Conservation (phyloP, 2,888 invertebrate genomes). For the Dorcus parallelipipedus region DNA sequence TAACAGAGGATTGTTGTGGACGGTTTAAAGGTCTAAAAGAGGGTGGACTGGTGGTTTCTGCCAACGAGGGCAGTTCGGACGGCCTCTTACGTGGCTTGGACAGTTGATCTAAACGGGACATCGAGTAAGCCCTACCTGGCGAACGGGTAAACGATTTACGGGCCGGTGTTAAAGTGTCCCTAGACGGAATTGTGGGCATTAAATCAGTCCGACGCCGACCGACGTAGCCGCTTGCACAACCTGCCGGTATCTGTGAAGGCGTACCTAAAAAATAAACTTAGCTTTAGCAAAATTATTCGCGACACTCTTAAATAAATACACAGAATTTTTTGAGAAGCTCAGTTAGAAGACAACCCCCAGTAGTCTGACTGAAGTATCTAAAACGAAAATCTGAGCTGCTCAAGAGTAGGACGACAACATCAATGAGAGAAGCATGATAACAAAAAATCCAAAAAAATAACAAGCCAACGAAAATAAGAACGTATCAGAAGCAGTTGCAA, state of each 20-base stretch:
- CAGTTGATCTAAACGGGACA: constrained; percentile 88
- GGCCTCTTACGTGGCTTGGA: constrained; percentile 66
- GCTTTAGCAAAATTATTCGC: background rate
- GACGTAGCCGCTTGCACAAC: constrained; percentile 68
- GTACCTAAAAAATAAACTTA: constrained; percentile 29
- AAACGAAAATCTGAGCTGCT: too few species aligned
- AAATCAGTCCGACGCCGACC: constrained; percentile 86
- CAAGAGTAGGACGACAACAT: background rate
- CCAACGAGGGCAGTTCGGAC: constrained; percentile 43
- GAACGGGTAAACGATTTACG: constrained; percentile 48
- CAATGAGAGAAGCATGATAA: background rate
- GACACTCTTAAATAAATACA: background rate
- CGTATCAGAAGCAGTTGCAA: too few species aligned
- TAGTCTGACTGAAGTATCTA: too few species aligned
- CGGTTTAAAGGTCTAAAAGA: constrained; percentile 40
- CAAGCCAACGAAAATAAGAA: too few species aligned
- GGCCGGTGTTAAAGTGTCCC: constrained; percentile 56
- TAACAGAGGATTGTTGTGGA: constrained; percentile 46
- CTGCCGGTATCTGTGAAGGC: constrained; percentile 52
- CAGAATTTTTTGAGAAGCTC: background rate
- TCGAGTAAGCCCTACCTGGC: constrained; percentile 88
- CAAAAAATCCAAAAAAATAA: background rate
- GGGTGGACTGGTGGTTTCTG: constrained; percentile 35
- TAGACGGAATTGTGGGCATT: constrained; percentile 82
- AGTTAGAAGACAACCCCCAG: background rate